phyloP scores from a whole-genome alignment of 2,113 vertebrate genomes.

The Strix uralensis region DNA sequence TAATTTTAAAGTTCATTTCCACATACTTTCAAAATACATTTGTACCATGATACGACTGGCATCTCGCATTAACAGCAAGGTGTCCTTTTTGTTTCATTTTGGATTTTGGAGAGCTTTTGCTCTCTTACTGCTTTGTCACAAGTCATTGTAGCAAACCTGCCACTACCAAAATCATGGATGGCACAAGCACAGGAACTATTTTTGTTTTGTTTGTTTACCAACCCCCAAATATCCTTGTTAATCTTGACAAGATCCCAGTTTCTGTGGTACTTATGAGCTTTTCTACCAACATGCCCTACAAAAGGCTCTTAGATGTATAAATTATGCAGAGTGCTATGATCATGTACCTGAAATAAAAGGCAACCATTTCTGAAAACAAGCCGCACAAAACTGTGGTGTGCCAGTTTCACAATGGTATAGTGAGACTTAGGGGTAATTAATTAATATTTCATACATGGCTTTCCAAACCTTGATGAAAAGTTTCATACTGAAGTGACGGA shows the following conservation, averaged over 20 bases:
- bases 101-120: slow-evolving; percentile 22
- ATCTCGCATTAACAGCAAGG: neutral
- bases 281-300: slow-evolving; percentile 4
- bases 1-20: neutral
- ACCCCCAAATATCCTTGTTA: neutral
- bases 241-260: neutral
- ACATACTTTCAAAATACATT: neutral
- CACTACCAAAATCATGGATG: neutral
- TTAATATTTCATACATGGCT: slow-evolving; percentile 18
- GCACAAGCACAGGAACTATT: neutral
- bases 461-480: neutral
- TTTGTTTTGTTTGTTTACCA: neutral
- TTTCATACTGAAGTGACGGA: neutral
- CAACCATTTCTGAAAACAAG: slow-evolving; percentile 27
- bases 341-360: slow-evolving; percentile 35
- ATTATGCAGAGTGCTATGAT: slow-evolving; percentile 48
- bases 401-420: neutral
- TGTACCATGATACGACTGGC: neutral
- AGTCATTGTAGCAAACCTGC: neutral
- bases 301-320: slow-evolving; percentile 36
- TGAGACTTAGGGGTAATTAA: neutral
- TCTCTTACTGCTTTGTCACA: slow-evolving; percentile 31
- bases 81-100: neutral
- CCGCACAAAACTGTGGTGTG: neutral
- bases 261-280: neutral